phyloP scores from a whole-genome alignment of 1,140 invertebrate species.

The Lordiphosa clarofinis region DNA sequence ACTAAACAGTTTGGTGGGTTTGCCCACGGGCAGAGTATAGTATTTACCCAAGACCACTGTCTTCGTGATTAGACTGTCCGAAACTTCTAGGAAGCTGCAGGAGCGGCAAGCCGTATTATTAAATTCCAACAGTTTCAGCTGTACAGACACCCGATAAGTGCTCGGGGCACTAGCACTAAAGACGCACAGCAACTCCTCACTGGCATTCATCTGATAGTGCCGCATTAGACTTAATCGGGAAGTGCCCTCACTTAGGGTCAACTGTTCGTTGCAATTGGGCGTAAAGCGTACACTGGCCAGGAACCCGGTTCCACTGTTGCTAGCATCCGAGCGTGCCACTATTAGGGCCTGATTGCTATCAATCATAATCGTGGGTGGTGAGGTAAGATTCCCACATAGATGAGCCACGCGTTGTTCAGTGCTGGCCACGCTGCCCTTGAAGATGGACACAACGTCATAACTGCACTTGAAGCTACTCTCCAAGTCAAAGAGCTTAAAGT shows the following conservation, averaged over 20 bases:
- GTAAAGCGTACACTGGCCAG: slow-evolving; percentile 82
- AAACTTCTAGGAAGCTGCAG: slow-evolving; percentile 86
- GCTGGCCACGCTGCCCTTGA: slow-evolving; percentile 81
- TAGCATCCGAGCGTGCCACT: slow-evolving; percentile 81
- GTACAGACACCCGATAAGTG: slow-evolving; percentile 80
- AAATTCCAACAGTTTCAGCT: slow-evolving; percentile 82
- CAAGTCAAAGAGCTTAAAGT: slow-evolving; percentile 82
- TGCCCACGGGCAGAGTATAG: slow-evolving; percentile 80
- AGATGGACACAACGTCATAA: slow-evolving; percentile 83
- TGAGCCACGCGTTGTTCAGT: slow-evolving; percentile 80
- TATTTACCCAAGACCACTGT: slow-evolving; percentile 83
- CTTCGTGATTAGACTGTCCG: slow-evolving; percentile 83
- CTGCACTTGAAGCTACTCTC: slow-evolving; percentile 75
- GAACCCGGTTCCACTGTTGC: slow-evolving; percentile 81
- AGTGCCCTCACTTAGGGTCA: slow-evolving; percentile 42
- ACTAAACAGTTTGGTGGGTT: slow-evolving; percentile 80
- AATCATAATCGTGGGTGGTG: slow-evolving; percentile 82
- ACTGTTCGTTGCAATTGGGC: slow-evolving; percentile 81
- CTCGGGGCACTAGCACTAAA: slow-evolving; percentile 79
- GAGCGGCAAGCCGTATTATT: slow-evolving; percentile 29
- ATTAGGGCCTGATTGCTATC: slow-evolving; percentile 82
- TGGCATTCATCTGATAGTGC: slow-evolving; percentile 34
- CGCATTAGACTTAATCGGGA: slow-evolving; percentile 42
- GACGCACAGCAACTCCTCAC: slow-evolving; percentile 80
- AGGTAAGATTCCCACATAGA: slow-evolving; percentile 84